Percentiles rank a stretch among this genome's conserved stretches.
These are phyloP conservation scores for Doryteuthis pealeii DNA, from an alignment of 1,140 invertebrate genomes.

Conservation along the genomic window DNA sequence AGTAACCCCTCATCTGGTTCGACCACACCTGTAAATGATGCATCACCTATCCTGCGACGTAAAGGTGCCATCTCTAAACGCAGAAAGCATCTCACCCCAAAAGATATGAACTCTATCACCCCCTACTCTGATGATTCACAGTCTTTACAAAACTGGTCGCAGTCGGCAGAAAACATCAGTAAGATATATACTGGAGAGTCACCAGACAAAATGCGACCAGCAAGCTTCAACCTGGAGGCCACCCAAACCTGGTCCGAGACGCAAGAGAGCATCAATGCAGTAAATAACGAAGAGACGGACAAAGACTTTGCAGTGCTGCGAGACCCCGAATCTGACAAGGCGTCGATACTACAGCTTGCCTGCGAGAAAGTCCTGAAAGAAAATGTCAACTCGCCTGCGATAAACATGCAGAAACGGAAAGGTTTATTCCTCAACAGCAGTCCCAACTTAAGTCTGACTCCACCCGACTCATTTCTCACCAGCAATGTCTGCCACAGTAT, in stretches of 20 bases:
- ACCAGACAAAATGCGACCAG: neutral
- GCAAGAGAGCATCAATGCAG: neutral
- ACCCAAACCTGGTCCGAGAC: neutral
- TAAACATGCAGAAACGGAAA: neutral
- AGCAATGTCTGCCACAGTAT: slow-evolving; percentile 49
- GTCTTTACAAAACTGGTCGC: neutral
- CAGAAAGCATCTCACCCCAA: too few species aligned
- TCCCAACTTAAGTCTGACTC: slow-evolving; percentile 19
- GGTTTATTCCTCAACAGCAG: neutral
- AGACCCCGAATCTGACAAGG: too few species aligned
- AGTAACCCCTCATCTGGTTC: neutral
- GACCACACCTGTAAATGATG: neutral
- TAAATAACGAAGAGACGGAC: too few species aligned
- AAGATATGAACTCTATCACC: too few species aligned
- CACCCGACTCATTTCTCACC: slow-evolving; percentile 43
- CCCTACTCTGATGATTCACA: neutral
- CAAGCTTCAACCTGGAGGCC: neutral
- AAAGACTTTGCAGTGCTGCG: too few species aligned
- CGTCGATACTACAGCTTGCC: too few species aligned
- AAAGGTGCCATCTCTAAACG: neutral
- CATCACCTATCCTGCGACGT: neutral
- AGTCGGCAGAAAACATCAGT: neutral
- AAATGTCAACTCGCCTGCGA: neutral
- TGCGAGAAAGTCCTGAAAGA: neutral
- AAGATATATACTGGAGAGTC: neutral